Base-by-base conservation (phyloP, 2,797 vertebrate species). In the Chelmon rostratus region DNA sequence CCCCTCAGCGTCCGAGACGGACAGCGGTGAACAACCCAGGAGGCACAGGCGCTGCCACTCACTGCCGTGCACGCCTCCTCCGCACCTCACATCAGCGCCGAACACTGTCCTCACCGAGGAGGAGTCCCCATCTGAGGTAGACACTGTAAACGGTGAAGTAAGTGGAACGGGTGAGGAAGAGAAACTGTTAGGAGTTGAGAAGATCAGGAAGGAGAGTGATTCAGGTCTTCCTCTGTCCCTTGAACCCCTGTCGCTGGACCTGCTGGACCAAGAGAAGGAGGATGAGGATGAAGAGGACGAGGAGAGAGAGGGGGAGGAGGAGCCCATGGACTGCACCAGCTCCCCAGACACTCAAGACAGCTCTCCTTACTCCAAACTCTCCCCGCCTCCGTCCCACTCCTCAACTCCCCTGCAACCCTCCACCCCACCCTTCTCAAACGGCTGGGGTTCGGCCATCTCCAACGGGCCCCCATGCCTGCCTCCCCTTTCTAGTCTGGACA, bases 1-100 rank as follows among this genome's bases (percentile, higher is more conserved):
- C 8, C 71, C 88, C 61, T 78, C 70, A 2, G 92, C 91, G 0
- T 73, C 94, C 3, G 95, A 94, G 0, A 88, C 93, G 1, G 94
- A 91, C 0, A 21, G 91, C 49, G 89, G 79, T 0, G 58, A 93
- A 44, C 70, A 81, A 1, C 88, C 88, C 38, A 85, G 95, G 1
- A 56, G 85, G 23, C 94, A 95, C 84, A 92, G 97, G 40, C 96
- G 96, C 86, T 97, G 97, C 92, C 96, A 94, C 78, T 99, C 98
- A 0, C 95, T 99, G 40, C 98, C 98, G 0, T 89, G 96, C 31
- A 97, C 97, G 16, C 96, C 97, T 0, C 96, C 96, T 8, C 96
- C 97, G 0, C 90, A 97, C 79, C 91, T 96, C 65, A 93, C 94
- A 0, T 91, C 91, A 0, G 86, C 92, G 0, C 94, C 88, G 0